Conservation (phyloP, 2,888 invertebrate species). For the Dasysyrphus albostriatus region DNA sequence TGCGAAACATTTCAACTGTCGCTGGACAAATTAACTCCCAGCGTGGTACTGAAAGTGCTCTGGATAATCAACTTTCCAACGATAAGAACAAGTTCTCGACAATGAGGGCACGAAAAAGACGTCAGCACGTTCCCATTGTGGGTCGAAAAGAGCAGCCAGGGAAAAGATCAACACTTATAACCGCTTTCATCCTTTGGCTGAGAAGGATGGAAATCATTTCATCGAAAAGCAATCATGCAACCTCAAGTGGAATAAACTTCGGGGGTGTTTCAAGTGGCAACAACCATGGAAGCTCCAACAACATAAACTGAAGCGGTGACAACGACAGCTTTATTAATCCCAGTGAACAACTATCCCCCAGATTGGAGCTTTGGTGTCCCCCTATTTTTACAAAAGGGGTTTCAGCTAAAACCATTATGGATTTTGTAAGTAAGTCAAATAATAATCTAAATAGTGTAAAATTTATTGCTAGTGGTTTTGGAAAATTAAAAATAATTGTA, state of each 20-base stretch:
- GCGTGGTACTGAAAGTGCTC: neutral
- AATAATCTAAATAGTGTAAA: neutral
- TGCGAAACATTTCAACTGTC: neutral
- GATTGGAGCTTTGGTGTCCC: no score
- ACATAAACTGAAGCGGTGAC: no score
- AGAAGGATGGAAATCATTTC: neutral
- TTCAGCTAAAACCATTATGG: no score
- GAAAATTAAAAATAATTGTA: neutral
- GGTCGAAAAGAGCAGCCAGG: neutral
- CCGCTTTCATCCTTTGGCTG: neutral
- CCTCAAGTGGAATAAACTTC: neutral
- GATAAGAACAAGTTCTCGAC: neutral
- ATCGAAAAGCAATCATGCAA: neutral
- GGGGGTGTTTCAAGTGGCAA: neutral
- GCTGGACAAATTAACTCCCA: neutral
- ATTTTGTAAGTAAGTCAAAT: no score
- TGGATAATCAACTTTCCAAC: neutral
- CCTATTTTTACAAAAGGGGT: no score
- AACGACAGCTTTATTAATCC: neutral
- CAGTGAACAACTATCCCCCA: neutral
- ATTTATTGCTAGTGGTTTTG: neutral
- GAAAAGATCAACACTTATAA: neutral
- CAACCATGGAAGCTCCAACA: no score
- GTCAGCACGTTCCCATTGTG: neutral
- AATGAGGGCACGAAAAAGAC: neutral